phyloP scores from a whole-genome alignment of 1,140 invertebrate genomes.

The Saxidomus purpurata region DNA sequence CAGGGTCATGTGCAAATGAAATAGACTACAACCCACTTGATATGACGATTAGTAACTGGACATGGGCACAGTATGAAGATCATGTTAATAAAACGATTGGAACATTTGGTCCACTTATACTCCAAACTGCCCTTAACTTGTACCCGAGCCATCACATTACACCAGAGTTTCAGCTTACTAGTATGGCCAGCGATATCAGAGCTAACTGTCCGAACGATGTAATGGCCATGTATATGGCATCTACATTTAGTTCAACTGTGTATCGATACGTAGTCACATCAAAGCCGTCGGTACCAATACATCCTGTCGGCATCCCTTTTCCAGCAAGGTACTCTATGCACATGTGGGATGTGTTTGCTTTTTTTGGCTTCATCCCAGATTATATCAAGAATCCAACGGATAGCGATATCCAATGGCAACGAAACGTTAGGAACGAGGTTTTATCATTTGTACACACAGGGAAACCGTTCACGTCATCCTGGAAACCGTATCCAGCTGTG shows the following conservation, averaged over 20 bases:
- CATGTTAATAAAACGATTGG: slow-evolving; percentile 67
- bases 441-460: slow-evolving; percentile 73
- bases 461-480: slow-evolving; percentile 64
- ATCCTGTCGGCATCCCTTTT: slow-evolving; percentile 67
- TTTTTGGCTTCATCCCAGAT: slow-evolving; percentile 75
- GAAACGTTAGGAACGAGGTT: slow-evolving; percentile 71
- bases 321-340: slow-evolving; percentile 73
- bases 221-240: slow-evolving; percentile 53
- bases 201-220: slow-evolving; percentile 72
- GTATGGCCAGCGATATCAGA: slow-evolving; percentile 71
- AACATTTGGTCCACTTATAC: slow-evolving; percentile 64
- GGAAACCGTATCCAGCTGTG: slow-evolving; percentile 62
- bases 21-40: slow-evolving; percentile 66
- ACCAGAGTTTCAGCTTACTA: slow-evolving; percentile 73
- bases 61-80: slow-evolving; percentile 71
- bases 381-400: slow-evolving; percentile 66
- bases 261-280: slow-evolving; percentile 75
- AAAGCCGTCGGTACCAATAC: slow-evolving; percentile 70
- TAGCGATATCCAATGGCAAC: slow-evolving; percentile 73
- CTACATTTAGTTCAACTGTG: slow-evolving; percentile 68
- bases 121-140: slow-evolving; percentile 62
- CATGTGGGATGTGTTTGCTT: slow-evolving; percentile 78
- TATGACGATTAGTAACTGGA: slow-evolving; percentile 71
- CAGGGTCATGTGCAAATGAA: slow-evolving; percentile 73
- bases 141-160: slow-evolving; percentile 69